These are phyloP conservation scores for Dasyprocta punctata DNA, from an alignment of 2,113 vertebrate species.

Conservation along the genomic window DNA sequence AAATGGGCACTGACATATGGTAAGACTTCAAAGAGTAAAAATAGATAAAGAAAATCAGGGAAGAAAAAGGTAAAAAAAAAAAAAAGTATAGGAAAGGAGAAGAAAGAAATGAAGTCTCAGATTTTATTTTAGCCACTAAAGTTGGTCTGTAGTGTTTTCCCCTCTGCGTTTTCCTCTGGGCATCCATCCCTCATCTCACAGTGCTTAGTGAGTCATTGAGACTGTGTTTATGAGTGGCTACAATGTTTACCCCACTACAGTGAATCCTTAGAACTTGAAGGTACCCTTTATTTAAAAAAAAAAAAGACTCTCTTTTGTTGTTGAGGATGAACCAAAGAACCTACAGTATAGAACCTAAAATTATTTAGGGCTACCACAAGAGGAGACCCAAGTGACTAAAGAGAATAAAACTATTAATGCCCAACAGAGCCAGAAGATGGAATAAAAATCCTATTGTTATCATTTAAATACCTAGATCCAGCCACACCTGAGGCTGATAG, in stretches of 20 bases:
- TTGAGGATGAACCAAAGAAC: neutral
- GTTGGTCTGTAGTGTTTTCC: accelerated
- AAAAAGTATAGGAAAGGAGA: neutral
- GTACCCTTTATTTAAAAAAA: neutral
- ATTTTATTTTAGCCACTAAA: neutral
- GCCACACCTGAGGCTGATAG: neutral
- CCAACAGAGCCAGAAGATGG: neutral
- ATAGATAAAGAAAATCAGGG: neutral
- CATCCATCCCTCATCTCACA: no score
- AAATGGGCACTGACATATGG: accelerated
- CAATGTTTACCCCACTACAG: neutral
- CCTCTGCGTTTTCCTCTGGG: neutral
- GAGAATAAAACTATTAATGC: no score
- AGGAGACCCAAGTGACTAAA: no score
- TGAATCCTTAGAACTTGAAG: neutral
- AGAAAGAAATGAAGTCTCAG: neutral
- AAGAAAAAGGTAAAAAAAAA: neutral
- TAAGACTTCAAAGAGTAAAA: neutral
- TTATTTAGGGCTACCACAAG: neutral
- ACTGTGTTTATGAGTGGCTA: neutral
- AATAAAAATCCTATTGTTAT: neutral
- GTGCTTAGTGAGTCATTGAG: neutral
- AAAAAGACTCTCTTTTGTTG: neutral
- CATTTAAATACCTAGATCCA: neutral
- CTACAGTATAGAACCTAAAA: neutral